Base-by-base conservation (phyloP, 2,113 vertebrate genomes). In the Ondatra zibethicus region DNA sequence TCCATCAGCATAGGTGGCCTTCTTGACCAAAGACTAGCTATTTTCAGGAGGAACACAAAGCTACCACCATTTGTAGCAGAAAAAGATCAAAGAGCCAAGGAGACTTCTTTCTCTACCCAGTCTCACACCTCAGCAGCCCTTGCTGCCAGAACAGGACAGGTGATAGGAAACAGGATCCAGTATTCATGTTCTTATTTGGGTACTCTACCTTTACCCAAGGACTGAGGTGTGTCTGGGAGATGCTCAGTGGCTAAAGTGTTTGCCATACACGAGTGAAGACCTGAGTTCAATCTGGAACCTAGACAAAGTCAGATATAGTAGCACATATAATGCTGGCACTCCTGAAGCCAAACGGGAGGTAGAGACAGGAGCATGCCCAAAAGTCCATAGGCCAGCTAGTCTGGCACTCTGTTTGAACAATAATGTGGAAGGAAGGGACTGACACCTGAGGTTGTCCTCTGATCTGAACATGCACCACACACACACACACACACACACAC, bases 81-180 rank as follows among this genome's bases (percentile, higher is more conserved):
- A 91, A 8, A 90, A 93, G 47, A 68, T 84, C 13, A 88, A 95
- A 73, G 8, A 88, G 81, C 91, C 97, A 97, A 86, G 68, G 89
- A 95, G 72, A 89, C 50, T 31, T 84, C 88, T 91, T 88, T 85
- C 82, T 88, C 72, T 39, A 81, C 85, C 92, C 75, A 75, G 36
- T 78, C 58, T 33, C 75, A 73, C 73, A 82, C 82, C 55, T 65
- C n/a, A 29, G 1, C 0, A 17, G 39, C 72, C 39, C 84, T 72
- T 85, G 50, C 93, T 92, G 65, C 84, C 88, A 92, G 89, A 96
- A 96, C 75, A 91, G 87, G 75, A 66, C 58, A 31, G 95, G 66
- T 63, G 92, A 96, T 89, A 47, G 90, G 58, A 98, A 94, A 61
- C 91, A 97, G 96, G 45, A 58, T 42, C 78, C 47, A 76, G 58